These are phyloP conservation scores for Aviceda subcristata DNA, from an alignment of 2,113 vertebrate genomes.

Conservation along the genomic window DNA sequence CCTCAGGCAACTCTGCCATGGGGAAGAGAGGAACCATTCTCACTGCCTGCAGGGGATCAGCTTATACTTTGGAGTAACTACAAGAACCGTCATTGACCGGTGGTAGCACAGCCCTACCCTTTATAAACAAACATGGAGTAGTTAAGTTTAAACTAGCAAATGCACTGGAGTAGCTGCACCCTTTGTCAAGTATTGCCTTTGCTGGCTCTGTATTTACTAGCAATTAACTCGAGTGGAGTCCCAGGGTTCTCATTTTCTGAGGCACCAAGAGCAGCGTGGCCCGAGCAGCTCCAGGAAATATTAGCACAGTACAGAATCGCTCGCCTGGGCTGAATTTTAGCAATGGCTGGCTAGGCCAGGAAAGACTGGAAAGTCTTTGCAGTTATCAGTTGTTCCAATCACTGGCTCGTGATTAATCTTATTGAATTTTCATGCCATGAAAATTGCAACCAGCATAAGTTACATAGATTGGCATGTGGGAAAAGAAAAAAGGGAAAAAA, in stretches of 20 bases:
- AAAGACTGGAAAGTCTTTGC: background rate
- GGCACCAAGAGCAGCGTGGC: background rate
- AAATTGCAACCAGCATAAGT: background rate
- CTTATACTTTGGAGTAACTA: background rate
- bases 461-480: background rate
- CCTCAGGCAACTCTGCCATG: fast-evolving
- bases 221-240: background rate
- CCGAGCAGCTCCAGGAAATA: background rate
- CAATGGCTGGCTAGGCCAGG: background rate
- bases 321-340: background rate
- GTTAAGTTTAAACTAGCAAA: background rate
- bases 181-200: background rate
- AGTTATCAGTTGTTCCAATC: background rate
- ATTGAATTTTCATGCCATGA: background rate
- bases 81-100: background rate
- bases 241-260: background rate
- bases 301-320: background rate
- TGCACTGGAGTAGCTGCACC: background rate
- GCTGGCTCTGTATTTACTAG: background rate
- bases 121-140: background rate
- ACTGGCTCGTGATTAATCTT: background rate
- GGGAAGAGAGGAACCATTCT: background rate
- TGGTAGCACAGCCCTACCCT: background rate
- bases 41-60: background rate
- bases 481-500: too few relatives aligned